Evolutionary conservation across 2,113 vertebrate species (phyloP), one percentile per base, ranked within the genome.

Genomic region (Jaculus jaculus): DNA sequence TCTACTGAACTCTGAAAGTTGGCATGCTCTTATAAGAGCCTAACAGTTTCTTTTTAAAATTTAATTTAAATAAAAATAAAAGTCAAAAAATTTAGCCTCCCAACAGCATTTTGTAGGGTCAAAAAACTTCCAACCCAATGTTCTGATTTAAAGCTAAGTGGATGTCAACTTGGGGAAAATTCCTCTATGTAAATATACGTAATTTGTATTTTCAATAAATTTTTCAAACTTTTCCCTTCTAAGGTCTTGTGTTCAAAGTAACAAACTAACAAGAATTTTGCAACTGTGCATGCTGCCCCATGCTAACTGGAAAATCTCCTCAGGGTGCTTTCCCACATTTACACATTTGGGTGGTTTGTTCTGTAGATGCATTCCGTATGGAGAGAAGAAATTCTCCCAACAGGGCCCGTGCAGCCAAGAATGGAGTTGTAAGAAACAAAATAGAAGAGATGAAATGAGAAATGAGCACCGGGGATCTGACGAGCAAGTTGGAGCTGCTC

Each of bases 391-490:
- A 90, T 86, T 90, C 66, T 87, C 86, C 78, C 72, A 80, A 72
- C 32, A 89, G 77, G 47, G 32, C 26, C 16, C 58, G 26, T 0
- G 0, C n/a, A 54, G 65, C 83, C 18, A 81, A 84, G 73, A 74
- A 91, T 47, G 1, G 12, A 90, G 90, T 75, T 90, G 78, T 84
- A 93, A 95, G 80, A 80, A 90, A 32, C 51, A 90, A 78, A 84
- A 91, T 77, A 87, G 94, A 88, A 88, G 65, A 92, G 94, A 88
- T 51, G 65, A 93, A 96, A 90, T 47, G 94, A 92, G 88, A 97
- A 95, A 94, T 86, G 34, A 87, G 82, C 83, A 87, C 84, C 93
- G 90, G 93, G 80, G 84, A 80, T 89, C 39, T 7, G 32, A 65
- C 61, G 20, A 89, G 87, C 83, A 97, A 93, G 85, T 83, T n/a